Evolutionary conservation across 35 echinoderm and acorn worm genomes (phyloP).

Genomic region (Apostichopus californicus): DNA sequence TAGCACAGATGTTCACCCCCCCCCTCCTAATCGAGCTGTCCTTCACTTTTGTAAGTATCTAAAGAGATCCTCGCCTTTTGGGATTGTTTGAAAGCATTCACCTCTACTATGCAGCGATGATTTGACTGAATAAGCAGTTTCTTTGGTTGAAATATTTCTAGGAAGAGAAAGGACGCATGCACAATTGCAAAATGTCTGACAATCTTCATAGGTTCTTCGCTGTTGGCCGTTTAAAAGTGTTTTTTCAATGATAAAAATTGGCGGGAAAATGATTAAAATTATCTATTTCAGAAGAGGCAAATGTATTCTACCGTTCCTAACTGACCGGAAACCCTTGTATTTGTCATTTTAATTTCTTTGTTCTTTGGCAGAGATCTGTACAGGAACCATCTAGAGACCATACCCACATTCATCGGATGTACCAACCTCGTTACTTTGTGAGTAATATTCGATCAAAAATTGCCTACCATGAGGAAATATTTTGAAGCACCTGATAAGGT

Average conservation of each 20-base stretch:
- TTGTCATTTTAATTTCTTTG: background rate
- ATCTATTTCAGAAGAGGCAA: too few relatives aligned
- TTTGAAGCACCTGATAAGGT: background rate
- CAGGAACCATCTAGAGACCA: slow-evolving; percentile 56
- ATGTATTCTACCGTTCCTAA: too few relatives aligned
- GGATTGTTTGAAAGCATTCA: too few relatives aligned
- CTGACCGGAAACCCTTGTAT: too few relatives aligned
- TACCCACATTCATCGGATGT: slow-evolving; percentile 76
- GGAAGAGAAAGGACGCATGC: background rate
- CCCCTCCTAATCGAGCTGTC: too few relatives aligned
- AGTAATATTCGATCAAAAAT: slow-evolving; percentile 27
- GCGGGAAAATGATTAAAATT: too few relatives aligned
- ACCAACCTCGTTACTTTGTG: slow-evolving; percentile 68
- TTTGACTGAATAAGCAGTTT: background rate
- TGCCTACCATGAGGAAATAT: background rate
- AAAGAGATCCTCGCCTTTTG: too few relatives aligned
- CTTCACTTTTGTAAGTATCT: too few relatives aligned
- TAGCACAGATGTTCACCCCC: too few relatives aligned
- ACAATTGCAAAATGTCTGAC: slow-evolving; percentile 5
- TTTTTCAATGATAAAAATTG: too few relatives aligned
- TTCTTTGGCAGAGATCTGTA: slow-evolving; percentile 69
- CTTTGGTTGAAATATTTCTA: background rate
- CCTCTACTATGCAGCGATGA: too few relatives aligned
- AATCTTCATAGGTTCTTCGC: background rate
- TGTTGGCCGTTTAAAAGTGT: too few relatives aligned